phyloP scores from a whole-genome alignment of 2,797 vertebrate genomes.

The Poecile montanus region DNA sequence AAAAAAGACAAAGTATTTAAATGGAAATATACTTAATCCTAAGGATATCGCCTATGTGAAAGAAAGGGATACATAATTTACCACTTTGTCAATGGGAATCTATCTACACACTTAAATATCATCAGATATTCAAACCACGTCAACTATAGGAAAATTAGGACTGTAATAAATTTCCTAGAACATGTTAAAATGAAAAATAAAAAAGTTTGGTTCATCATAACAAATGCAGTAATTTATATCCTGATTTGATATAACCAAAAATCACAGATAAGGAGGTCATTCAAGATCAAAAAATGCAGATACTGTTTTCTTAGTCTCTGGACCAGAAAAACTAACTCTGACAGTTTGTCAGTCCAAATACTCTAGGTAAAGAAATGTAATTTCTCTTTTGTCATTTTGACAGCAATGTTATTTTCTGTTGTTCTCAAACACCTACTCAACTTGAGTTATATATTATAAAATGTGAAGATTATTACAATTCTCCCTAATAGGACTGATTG shows the following conservation, averaged over 20 bases:
- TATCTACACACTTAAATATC: background rate
- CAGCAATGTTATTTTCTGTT: background rate
- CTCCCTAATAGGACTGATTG: background rate
- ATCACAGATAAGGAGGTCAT: background rate
- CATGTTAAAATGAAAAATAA: background rate
- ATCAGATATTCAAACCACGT: background rate
- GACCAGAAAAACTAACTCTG: background rate
- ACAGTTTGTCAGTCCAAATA: background rate
- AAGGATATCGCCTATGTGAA: background rate
- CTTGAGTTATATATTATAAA: background rate
- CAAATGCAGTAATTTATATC: background rate
- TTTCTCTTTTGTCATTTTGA: background rate
- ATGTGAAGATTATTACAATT: background rate
- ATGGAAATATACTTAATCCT: background rate
- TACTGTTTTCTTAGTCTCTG: background rate
- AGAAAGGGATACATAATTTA: background rate
- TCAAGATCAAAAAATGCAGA: background rate
- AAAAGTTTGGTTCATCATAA: background rate
- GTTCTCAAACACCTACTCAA: background rate
- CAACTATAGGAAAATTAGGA: background rate
- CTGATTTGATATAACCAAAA: background rate
- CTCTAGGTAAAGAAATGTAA: background rate
- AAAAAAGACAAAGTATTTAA: background rate
- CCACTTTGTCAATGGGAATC: background rate
- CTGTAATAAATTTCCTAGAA: background rate